phyloP scores from a whole-genome alignment of 1,140 invertebrate genomes.

The Pinna nobilis region DNA sequence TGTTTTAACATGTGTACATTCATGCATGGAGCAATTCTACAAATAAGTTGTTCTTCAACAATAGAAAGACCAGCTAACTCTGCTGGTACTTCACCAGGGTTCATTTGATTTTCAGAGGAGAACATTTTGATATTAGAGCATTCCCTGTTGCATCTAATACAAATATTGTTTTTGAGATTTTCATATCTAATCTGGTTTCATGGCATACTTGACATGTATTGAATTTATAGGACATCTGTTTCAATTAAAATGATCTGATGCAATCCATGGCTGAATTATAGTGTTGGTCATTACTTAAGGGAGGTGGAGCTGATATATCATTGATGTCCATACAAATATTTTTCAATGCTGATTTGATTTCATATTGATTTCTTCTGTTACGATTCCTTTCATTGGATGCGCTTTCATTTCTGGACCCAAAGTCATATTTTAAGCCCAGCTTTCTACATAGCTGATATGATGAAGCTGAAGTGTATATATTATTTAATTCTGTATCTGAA shows the following conservation, averaged over 20 bases:
- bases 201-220: conserved; percentile 21
- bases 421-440: conserved; percentile 12
- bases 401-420: neutral
- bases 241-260: conserved; percentile 30
- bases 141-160: conserved; percentile 14
- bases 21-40: conserved; percentile 36
- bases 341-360: conserved; percentile 11
- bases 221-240: conserved; percentile 32
- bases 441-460: conserved; percentile 18
- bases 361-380: neutral
- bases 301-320: conserved; percentile 18
- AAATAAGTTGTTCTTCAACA: conserved; percentile 44
- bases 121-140: conserved; percentile 34
- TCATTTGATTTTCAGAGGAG: conserved; percentile 38
- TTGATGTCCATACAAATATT: neutral
- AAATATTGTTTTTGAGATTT: conserved; percentile 18
- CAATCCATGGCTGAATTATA: conserved; percentile 40
- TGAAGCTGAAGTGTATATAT: neutral
- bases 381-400: neutral
- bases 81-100: conserved; percentile 12
- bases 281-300: conserved; percentile 1
- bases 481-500: neutral
- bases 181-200: conserved; percentile 29
- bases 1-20: conserved; percentile 44
- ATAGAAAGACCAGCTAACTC: conserved; percentile 15